phyloP scores from a whole-genome alignment of 2,113 vertebrate genomes.

The Dicentrarchus labrax region DNA sequence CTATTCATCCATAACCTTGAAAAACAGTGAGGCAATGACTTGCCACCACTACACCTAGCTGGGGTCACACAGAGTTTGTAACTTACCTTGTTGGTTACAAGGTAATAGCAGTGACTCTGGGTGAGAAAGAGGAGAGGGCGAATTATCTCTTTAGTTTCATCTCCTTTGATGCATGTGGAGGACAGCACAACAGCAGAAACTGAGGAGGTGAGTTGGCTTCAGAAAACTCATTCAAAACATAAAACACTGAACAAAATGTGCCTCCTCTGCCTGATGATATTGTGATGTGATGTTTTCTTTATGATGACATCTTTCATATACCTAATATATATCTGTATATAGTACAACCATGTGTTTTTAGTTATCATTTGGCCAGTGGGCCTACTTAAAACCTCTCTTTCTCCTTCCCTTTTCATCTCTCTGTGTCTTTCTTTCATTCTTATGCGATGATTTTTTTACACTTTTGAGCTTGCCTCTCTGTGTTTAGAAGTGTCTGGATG shows the following conservation, averaged over 20 bases:
- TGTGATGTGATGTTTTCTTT: background rate
- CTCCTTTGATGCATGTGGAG: constrained; percentile 29
- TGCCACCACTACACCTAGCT: constrained; percentile 7
- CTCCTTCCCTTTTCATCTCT: background rate
- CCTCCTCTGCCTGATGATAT: background rate
- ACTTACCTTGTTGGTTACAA: constrained; percentile 46
- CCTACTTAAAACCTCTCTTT: background rate
- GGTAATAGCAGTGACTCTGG: constrained; percentile 62
- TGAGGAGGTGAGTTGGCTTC: constrained; percentile 17
- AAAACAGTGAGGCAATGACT: constrained; percentile 28
- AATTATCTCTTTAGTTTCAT: constrained; percentile 62
- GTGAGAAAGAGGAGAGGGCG: constrained; percentile 55
- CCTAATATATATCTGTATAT: background rate
- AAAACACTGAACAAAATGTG: background rate
- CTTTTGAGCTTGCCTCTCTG: constrained; percentile 2
- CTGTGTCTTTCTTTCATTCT: constrained; percentile 9
- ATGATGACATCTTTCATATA: background rate
- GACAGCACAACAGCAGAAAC: constrained; percentile 19
- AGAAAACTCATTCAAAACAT: constrained; percentile 1
- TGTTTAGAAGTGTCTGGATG: constrained; percentile 22
- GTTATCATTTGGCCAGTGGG: background rate
- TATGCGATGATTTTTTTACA: constrained; percentile 7
- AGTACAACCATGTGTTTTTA: background rate
- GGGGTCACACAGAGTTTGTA: constrained; percentile 11
- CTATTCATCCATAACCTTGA: constrained; percentile 36